phyloP scores from a whole-genome alignment of 2,113 vertebrate genomes.

The Ictalurus furcatus region DNA sequence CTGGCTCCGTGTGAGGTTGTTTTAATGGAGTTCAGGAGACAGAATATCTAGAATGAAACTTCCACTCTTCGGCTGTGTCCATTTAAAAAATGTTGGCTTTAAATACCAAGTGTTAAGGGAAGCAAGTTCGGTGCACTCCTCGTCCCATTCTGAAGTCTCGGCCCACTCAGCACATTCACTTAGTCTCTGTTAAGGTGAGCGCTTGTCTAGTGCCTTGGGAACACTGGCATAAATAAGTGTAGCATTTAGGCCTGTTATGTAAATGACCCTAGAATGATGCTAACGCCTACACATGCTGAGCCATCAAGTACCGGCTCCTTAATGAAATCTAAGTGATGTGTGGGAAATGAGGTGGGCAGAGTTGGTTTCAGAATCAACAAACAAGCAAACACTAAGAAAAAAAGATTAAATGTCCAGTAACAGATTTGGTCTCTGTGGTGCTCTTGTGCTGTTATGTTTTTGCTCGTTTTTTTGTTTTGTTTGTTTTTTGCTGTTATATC shows the following conservation, averaged over 20 bases:
- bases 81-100: slow-evolving; percentile 11
- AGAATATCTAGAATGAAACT: slow-evolving; percentile 40
- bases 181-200: slow-evolving; percentile 51
- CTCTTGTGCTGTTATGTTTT: not conserved
- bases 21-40: slow-evolving; percentile 57
- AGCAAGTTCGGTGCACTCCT: slow-evolving; percentile 39
- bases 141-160: slow-evolving; percentile 45
- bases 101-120: not conserved
- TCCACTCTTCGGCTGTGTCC: not conserved
- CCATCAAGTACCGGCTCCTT: not conserved
- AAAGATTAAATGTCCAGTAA: not conserved
- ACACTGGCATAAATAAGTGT: slow-evolving; percentile 23
- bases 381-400: not conserved
- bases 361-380: slow-evolving; percentile 27
- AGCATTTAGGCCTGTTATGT: slow-evolving; percentile 38
- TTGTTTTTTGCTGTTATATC: not conserved
- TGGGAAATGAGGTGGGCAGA: slow-evolving; percentile 23
- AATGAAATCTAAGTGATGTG: slow-evolving; percentile 26
- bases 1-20: slow-evolving; percentile 29
- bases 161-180: slow-evolving; percentile 56
- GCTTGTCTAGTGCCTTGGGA: not conserved
- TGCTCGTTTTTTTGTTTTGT: not conserved
- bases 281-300: slow-evolving; percentile 37
- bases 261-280: slow-evolving; percentile 16
- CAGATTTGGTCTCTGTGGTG: not conserved